Evolutionary conservation across 2,888 invertebrate genomes (phyloP), one percentile per base, ranked within the genome.

Genomic region (Orthosia gracilis): DNA sequence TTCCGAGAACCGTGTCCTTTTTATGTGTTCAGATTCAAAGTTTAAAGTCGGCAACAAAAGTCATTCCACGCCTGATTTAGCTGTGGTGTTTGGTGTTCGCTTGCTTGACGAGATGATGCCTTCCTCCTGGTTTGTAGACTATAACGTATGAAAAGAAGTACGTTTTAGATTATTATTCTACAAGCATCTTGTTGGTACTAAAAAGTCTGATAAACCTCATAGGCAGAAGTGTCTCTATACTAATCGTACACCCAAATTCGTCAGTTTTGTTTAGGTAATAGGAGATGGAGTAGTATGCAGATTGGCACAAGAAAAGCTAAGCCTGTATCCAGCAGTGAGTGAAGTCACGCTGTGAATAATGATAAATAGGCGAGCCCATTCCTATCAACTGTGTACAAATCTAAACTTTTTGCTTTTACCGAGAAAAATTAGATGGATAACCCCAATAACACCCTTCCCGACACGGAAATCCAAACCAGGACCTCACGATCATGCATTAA

Each of bases 241-340:
- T 40, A 40, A 40, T 40, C 9, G 40, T 40, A 40, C 40, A 40
- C 1, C 9, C 40, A 40, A 1, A 40, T 40, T 40, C 9, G 40
- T 40, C 40, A 9, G 40, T 40, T 9, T 40, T 40, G 7, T 40
- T 40, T 40, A 40, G 40, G 40, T 40, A 40, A 9, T 40, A 40
- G 9, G 40, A 40, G 0, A 40, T 1, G 9, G 40, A 40, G 9
- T 0, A 40, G 40, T 1, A 9, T 7, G 1, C 1, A 1, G 1
- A 40, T 40, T 9, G 1, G 40, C 40, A 40, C 40, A 40, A 40
- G 9, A 40, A 0, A 40, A 40, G 40, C 40, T 40, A 40, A 40
- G 40, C 40, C 9, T 31, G 7, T 31, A 31, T 0, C 0, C 40
- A 40, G 40, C 40, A 40, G 40, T 40, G 40, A 40, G 40, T 40